Percentiles rank a stretch among this genome's conserved stretches.
phyloP scores from a whole-genome alignment of 2,797 vertebrate species.

The Capromys pilorides region DNA sequence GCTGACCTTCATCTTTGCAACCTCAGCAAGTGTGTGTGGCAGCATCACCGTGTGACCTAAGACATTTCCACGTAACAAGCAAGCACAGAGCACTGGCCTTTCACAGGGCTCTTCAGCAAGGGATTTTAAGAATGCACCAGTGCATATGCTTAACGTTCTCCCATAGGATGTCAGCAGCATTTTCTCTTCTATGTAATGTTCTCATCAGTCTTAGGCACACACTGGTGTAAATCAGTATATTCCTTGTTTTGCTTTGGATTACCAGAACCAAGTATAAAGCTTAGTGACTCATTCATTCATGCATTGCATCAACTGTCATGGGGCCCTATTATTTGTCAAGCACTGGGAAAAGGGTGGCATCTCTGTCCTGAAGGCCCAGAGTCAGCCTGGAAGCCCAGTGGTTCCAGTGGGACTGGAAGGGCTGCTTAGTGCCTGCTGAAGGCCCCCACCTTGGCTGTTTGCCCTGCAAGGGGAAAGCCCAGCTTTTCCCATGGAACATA shows the following conservation, averaged over 20 bases:
- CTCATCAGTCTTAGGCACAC: not conserved
- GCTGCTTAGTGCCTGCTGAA: not conserved
- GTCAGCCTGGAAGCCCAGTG: not conserved
- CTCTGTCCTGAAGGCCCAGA: not conserved
- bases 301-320: not conserved
- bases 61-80: not conserved
- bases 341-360: not conserved
- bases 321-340: not conserved
- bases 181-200: not conserved
- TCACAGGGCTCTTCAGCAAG: not conserved
- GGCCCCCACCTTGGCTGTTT: slow-evolving; percentile 65
- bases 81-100: not conserved
- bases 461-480: slow-evolving; percentile 64
- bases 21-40: not conserved
- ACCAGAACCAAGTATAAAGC: not conserved
- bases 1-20: not conserved
- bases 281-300: not conserved
- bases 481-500: slow-evolving; percentile 75
- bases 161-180: not conserved
- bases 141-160: not conserved
- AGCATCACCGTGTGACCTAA: not conserved
- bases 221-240: not conserved
- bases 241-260: slow-evolving; percentile 4
- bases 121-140: not conserved
- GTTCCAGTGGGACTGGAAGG: not conserved